Base-by-base conservation (phyloP, 2,113 vertebrate genomes). In the Pontoporia blainvillei region DNA sequence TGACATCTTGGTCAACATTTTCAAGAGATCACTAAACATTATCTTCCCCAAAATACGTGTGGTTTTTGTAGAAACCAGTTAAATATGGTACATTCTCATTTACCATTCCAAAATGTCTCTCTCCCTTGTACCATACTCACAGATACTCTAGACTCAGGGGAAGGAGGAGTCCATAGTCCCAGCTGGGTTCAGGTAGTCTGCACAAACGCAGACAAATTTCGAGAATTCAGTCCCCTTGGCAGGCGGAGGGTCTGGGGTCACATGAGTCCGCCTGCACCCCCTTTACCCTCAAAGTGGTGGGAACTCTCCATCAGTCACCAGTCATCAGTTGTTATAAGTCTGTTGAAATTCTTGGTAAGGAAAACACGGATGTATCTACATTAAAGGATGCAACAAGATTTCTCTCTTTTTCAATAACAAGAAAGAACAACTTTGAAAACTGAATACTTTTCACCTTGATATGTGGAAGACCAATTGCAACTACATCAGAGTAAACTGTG, bases 1-100 rank as follows among this genome's bases (percentile, higher is more conserved):
- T 79, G 79, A 59, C 34, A 52, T 61, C 18, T 86, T 88, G 69
- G 34, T 89, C 76, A 93, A 82, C 27, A 90, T 90, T 83, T 94
- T 92, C 52, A 84, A 86, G 67, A 78, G 25, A 49, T 49, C n/a
- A 66, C 12, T 54, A 73, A 90, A 72, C n/a, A 34, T 84, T 61
- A 78, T 86, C 46, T 87, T 86, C 39, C n/a, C 23, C 69, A 75
- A 82, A 36, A 44, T 31, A 31, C 25, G 1, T 36, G 29, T 52
- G 52, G 52, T 52, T 86, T 46, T 9, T 36, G 25, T 61, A 20
- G 31, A 78, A 94, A 69, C 44, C 46, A 67, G 10, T 71, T 15
- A 93, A 61, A 75, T 44, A 69, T 7, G 57, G 5, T 5, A 3
- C n/a, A 31, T 66, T 64, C 52, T 59, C 44, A 54, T 59, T 86